A percentile compares a stretch with the other conserved stretches of the same genome.
These are phyloP conservation scores for Otolemur crassicaudatus DNA, from an alignment of 2,797 vertebrate genomes.

Conservation along the genomic window DNA sequence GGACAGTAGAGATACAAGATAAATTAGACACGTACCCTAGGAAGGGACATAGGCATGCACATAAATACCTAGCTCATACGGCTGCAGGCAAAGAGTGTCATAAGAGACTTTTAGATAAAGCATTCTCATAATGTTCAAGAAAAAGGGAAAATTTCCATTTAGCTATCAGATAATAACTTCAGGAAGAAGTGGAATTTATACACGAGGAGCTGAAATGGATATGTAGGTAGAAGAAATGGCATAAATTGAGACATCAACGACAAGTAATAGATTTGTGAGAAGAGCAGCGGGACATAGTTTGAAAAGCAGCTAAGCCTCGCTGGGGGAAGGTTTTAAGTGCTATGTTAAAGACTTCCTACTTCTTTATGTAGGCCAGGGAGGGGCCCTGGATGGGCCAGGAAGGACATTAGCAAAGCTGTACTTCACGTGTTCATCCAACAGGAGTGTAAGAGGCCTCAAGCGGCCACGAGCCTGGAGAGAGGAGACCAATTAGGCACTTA, in stretches of 20 bases:
- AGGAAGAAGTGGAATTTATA: conserved; percentile 14
- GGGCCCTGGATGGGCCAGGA: background rate
- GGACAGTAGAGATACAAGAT: background rate
- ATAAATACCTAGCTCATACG: background rate
- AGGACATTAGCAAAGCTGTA: background rate
- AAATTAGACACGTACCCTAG: background rate
- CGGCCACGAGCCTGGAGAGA: background rate
- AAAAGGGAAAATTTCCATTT: conserved; percentile 20
- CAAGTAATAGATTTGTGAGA: conserved; percentile 2
- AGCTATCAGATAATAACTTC: conserved; percentile 7
- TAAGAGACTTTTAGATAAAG: background rate
- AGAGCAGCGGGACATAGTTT: background rate
- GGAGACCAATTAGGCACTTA: background rate
- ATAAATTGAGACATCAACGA: background rate
- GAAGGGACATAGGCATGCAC: background rate
- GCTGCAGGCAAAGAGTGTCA: background rate
- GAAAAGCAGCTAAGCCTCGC: background rate
- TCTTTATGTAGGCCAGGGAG: background rate
- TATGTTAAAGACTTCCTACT: background rate
- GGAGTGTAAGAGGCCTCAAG: background rate
- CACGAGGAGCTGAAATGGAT: conserved; percentile 12
- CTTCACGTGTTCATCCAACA: background rate
- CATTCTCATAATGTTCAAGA: background rate
- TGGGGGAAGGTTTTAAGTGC: background rate
- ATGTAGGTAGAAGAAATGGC: background rate